These are phyloP conservation scores for Cryptophagus acutangulus DNA, from an alignment of 2,888 invertebrate genomes.

Conservation along the genomic window DNA sequence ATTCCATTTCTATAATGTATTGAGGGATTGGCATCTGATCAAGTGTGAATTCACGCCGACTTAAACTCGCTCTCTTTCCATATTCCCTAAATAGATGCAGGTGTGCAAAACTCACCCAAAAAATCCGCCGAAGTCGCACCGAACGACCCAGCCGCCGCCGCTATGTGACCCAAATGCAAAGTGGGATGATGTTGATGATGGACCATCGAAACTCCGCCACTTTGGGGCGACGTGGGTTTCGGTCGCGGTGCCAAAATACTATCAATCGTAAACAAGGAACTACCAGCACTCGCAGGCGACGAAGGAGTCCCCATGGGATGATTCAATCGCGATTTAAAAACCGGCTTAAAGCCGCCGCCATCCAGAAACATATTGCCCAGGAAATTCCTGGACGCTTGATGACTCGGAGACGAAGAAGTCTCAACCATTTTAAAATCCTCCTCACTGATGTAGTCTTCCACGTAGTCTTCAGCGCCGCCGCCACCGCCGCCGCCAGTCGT, in stretches of 20 bases:
- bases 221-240: slow-evolving; percentile 52
- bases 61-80: too few species aligned
- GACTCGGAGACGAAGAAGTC: slow-evolving; percentile 37
- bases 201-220: too few species aligned
- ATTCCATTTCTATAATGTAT: slow-evolving; percentile 20
- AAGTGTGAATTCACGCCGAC: slow-evolving; percentile 34
- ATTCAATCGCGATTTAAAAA: slow-evolving; percentile 29
- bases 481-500: slow-evolving; percentile 34
- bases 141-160: slow-evolving; percentile 63
- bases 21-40: slow-evolving; percentile 29
- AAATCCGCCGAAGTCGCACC: slow-evolving; percentile 62
- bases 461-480: not conserved
- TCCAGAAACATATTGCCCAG: slow-evolving; percentile 41
- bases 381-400: slow-evolving; percentile 23
- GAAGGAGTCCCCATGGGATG: slow-evolving; percentile 15
- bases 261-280: slow-evolving; percentile 78
- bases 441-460: slow-evolving; percentile 34
- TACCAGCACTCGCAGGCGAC: slow-evolving; percentile 43
- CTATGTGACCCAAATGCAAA: slow-evolving; percentile 58
- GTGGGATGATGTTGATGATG: slow-evolving; percentile 19
- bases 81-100: too few species aligned
- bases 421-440: slow-evolving; percentile 43
- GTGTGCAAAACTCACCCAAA: slow-evolving; percentile 70
- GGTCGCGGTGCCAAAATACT: slow-evolving; percentile 76
- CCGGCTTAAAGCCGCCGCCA: slow-evolving; percentile 47